Percentiles rank a stretch among this genome's conserved stretches.
These are phyloP conservation scores for Temnothorax unifasciatus DNA, from an alignment of 2,888 invertebrate species.

Conservation along the genomic window DNA sequence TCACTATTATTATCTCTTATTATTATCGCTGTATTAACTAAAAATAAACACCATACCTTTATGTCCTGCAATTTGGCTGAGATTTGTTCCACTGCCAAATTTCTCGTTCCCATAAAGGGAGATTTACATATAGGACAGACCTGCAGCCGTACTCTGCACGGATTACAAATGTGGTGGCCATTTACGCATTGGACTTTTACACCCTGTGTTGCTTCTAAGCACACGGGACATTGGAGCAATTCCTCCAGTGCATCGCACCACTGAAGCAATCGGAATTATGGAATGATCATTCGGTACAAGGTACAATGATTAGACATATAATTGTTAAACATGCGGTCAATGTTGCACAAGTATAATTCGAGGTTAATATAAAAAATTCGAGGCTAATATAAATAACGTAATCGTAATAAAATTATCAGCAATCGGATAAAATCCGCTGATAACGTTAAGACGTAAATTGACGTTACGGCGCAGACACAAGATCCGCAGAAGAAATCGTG, in stretches of 20 bases:
- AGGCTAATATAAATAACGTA: not conserved
- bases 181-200: conserved; percentile 88
- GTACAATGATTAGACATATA: not conserved
- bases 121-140: conserved; percentile 88
- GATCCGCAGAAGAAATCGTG: not conserved
- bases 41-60: conserved; percentile 72
- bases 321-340: too few relatives aligned
- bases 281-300: too few relatives aligned
- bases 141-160: conserved; percentile 86
- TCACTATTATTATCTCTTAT: not conserved
- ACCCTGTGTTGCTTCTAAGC: conserved; percentile 87
- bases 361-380: not conserved
- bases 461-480: not conserved
- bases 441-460: not conserved
- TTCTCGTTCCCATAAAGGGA: conserved; percentile 87
- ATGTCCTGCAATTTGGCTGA: conserved; percentile 86
- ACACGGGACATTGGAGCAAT: conserved; percentile 88
- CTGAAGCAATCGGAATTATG: conserved; percentile 1
- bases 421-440: not conserved
- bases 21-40: conserved; percentile 9
- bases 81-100: conserved; percentile 88
- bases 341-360: not conserved
- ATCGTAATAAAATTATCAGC: not conserved
- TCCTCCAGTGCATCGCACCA: conserved; percentile 86
- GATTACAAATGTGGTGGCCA: conserved; percentile 88